Base-by-base conservation (phyloP, 2,797 vertebrate genomes). In the Diceros bicornis region DNA sequence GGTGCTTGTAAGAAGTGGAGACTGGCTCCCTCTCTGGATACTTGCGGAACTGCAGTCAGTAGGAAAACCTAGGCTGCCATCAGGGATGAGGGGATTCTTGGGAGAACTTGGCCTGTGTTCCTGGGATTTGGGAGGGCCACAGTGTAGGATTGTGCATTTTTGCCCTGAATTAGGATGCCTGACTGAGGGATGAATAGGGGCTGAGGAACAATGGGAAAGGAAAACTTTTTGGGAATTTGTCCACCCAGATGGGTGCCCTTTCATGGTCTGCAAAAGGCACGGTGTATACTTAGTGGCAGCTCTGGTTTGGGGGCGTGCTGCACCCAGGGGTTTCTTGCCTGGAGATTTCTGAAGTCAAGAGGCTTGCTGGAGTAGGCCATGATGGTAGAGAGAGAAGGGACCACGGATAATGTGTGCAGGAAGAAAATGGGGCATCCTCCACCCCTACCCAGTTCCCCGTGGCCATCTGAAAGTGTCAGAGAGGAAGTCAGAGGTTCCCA, bases 1-100 rank as follows among this genome's bases (percentile, higher is more conserved):
- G 8, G 29, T 29, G 8, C n/a, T 21, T 82, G 55, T 52, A 61
- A 69, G 66, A 74, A 86, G 18, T 23, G 32, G 57, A 93, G 59
- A 93, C 41, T 37, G 61, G 84, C 93, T 69, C 59, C 37, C 50
- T 47, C 91, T 92, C 62, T 89, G 79, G 84, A 59, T 20, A 32
- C n/a, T 71, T 78, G 20, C 23, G 44, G 37, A 86, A 89, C 21
- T 96, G 64, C 62, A 79, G 87, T 62, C 50, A 62, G 20, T 37
- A 75, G 21, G 69, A 23, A 41, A 78, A 34, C 4, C 5, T 41
- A 16, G 20, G 64, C 50, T 41, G 27, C 52, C 69, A 17, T 41
- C 37, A 57, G 8, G 2, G 13, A 0, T 34, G 41, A 90, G 13
- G 12, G 74, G 41, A 66, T 89, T 59, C 87, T 61, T 91, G 47